Conservation (phyloP, 2,888 invertebrate genomes). For the Leptura quadrifasciata region DNA sequence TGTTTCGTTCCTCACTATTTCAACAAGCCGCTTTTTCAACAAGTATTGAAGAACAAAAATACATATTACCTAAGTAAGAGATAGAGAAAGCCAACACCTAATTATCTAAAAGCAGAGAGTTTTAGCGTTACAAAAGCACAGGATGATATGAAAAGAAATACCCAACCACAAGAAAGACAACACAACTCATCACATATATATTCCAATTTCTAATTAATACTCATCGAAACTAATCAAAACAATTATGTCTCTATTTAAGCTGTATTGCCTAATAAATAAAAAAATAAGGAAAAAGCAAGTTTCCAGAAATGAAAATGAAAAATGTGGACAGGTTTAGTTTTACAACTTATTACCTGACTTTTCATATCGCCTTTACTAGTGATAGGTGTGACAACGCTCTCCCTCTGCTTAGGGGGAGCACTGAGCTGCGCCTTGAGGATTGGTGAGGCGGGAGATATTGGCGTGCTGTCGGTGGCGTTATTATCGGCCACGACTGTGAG, state of each 20-base stretch:
- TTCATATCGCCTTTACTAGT: constrained; percentile 72
- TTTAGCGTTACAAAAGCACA: constrained; percentile 49
- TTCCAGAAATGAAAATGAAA: constrained; percentile 40
- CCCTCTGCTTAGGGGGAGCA: constrained; percentile 77
- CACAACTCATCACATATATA: constrained; percentile 29
- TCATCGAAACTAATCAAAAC: background rate
- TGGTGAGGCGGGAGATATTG: constrained; percentile 82
- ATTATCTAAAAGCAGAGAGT: constrained; percentile 44
- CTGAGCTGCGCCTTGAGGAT: constrained; percentile 91
- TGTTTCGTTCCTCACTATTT: background rate
- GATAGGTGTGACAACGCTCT: constrained; percentile 67
- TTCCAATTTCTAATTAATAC: constrained; percentile 5
- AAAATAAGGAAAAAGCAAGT: constrained; percentile 33
- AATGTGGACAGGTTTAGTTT: constrained; percentile 33
- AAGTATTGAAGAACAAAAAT: background rate
- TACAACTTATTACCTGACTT: constrained; percentile 76
- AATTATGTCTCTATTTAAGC: constrained; percentile 5
- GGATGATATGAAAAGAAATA: constrained; percentile 51
- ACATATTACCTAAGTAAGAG: background rate
- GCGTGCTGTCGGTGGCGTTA: constrained; percentile 64
- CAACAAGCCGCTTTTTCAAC: background rate
- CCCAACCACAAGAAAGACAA: constrained; percentile 43
- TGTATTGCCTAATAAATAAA: constrained; percentile 30
- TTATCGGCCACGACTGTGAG: constrained; percentile 54
- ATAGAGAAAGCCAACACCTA: constrained; percentile 50